phyloP scores from a whole-genome alignment of 1,140 invertebrate genomes.

The Drosophila arizonae region DNA sequence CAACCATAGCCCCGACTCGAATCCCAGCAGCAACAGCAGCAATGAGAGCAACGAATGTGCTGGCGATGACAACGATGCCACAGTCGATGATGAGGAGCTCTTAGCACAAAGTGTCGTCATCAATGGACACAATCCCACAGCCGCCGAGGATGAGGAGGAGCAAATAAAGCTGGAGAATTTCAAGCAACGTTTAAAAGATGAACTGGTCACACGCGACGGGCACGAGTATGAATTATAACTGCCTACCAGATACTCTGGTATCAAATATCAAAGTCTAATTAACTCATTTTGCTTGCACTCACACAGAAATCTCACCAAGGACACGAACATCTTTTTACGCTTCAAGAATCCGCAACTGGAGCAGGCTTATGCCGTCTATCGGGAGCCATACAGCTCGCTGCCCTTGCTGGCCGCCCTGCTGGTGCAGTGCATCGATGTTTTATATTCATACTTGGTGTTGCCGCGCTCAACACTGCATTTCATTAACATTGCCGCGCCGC shows the following conservation, averaged over 20 bases:
- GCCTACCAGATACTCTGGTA: too few relatives aligned
- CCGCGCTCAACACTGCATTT: constrained; percentile 83
- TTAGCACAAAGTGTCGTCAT: constrained; percentile 51
- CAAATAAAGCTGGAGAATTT: constrained; percentile 87
- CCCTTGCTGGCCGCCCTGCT: constrained; percentile 86
- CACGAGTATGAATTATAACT: constrained; percentile 85
- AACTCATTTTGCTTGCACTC: not conserved
- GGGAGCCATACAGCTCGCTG: constrained; percentile 87
- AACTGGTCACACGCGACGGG: constrained; percentile 91
- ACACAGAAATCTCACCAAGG: constrained; percentile 86
- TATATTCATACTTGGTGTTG: constrained; percentile 84
- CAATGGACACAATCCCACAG: constrained; percentile 44
- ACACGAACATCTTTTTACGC: constrained; percentile 86
- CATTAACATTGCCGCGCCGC: constrained; percentile 83
- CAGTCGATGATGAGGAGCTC: constrained; percentile 71
- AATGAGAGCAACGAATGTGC: constrained; percentile 37
- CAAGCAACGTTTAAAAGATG: constrained; percentile 89
- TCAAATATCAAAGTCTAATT: not conserved
- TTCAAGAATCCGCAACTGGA: constrained; percentile 88
- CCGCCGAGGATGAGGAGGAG: constrained; percentile 77
- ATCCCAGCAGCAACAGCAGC: constrained; percentile 45
- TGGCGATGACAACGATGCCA: constrained; percentile 58
- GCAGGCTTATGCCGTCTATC: constrained; percentile 86
- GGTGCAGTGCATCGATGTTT: constrained; percentile 85
- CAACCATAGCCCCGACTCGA: constrained; percentile 52